A percentile compares a stretch with the other conserved stretches of the same genome.
Evolutionary conservation across 2,888 invertebrate species (phyloP).

Genomic region (Phengaris arion): DNA sequence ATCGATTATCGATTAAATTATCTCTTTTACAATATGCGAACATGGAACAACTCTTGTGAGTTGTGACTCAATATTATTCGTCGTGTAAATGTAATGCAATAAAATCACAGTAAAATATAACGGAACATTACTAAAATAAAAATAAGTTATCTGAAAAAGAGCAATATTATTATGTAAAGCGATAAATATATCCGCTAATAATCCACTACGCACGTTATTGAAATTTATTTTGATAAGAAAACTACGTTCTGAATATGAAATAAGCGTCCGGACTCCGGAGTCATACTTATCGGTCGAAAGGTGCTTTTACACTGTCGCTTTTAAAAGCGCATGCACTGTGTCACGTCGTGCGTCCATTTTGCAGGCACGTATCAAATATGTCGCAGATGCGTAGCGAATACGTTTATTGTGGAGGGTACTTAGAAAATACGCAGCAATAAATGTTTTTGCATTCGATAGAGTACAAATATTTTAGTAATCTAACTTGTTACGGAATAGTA

Average conservation of each 20-base stretch:
- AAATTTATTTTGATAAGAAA: slow-evolving; percentile 30
- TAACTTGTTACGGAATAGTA: too few species aligned
- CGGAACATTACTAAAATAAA: neutral
- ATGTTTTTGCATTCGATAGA: too few species aligned
- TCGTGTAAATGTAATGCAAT: neutral
- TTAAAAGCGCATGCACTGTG: neutral
- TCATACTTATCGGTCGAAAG: neutral
- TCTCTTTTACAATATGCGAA: too few species aligned
- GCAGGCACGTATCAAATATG: neutral
- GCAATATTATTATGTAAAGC: slow-evolving; percentile 7
- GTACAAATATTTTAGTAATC: too few species aligned
- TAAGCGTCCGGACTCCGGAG: slow-evolving; percentile 14
- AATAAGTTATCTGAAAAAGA: slow-evolving; percentile 2
- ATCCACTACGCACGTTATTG: slow-evolving; percentile 29
- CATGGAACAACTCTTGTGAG: too few species aligned
- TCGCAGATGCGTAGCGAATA: neutral
- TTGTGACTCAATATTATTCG: too few species aligned
- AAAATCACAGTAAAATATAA: slow-evolving; percentile 3
- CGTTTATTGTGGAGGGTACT: neutral
- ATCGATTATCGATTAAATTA: too few species aligned
- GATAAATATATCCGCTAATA: slow-evolving; percentile 17
- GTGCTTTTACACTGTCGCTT: neutral
- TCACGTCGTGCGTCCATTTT: neutral
- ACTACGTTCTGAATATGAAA: slow-evolving; percentile 22
- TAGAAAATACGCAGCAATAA: neutral